Evolutionary conservation across 2,797 vertebrate species (phyloP), one percentile per base, ranked within the genome.

Genomic region (Scleropages formosus): DNA sequence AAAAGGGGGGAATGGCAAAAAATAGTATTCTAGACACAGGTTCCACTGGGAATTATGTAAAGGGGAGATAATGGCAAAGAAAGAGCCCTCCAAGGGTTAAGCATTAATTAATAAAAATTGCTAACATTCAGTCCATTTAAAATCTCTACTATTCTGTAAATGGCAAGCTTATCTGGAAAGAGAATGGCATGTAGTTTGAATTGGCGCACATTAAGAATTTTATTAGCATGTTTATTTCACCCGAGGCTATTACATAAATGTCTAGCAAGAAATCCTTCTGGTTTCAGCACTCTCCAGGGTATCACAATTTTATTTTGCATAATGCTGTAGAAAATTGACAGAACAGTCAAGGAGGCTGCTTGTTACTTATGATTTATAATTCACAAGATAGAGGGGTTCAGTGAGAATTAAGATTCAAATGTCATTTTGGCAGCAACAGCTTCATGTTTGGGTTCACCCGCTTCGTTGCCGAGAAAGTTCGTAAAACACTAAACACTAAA

Each of bases 391-490:
- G 49, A 71, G 27, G 22, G 69, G 69, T 56, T 49, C 18, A 71
- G 53, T 71, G 49, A 69, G 69, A 71, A 59, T 39, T 27, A 56
- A 51, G 26, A 51, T 71, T 71, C 24, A 39, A 71, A 49, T 71
- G 69, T 71, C 69, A 59, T 59, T 71, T 71, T 69, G 56, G 69
- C 26, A 51, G 26, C 39, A 71, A 58, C 58, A 71, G 20, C 51
- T 58, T 49, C 24, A 8, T 71, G 71, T 71, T 27, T 24, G 15
- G 47, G 15, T n/a, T 26, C 22, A 56, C 56, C 22, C 68, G 58
- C 53, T 24, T 24, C 53, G 70, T 18, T 70, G 49, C 4, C 56
- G 27, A 59, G 51, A 71, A 71, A 71, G n/a, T 51, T 24, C 26
- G n/a, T n/a, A n/a, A 31, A 56, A 22, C 49, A 49, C 11, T 71